These are phyloP conservation scores for Eulithis prunata DNA, from an alignment of 2,888 invertebrate species.

Conservation along the genomic window DNA sequence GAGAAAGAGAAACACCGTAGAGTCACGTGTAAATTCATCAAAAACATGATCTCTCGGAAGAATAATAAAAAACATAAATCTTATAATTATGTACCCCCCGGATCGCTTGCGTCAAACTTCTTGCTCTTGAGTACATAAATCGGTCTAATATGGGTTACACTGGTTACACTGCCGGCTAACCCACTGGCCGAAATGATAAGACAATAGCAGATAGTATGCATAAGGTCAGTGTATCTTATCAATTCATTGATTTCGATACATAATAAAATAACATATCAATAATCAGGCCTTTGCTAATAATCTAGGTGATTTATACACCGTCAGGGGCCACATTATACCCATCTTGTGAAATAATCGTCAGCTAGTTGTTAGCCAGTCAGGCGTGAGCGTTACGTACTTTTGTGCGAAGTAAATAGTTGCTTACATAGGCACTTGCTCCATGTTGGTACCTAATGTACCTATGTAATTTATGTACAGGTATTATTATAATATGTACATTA, in stretches of 20 bases:
- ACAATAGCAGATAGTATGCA: slow-evolving; percentile 12
- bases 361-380: not conserved
- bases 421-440: not conserved
- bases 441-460: not conserved
- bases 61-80: too few species aligned
- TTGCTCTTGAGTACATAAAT: too few species aligned
- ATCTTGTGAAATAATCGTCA: not conserved
- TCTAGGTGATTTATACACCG: too few species aligned
- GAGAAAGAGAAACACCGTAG: not conserved
- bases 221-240: slow-evolving; percentile 34
- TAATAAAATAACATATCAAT: slow-evolving; percentile 1
- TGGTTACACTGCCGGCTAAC: slow-evolving; percentile 22
- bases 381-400: not conserved
- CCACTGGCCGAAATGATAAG: slow-evolving; percentile 38
- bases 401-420: not conserved
- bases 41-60: too few species aligned
- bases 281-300: too few species aligned
- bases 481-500: too few species aligned
- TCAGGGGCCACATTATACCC: too few species aligned
- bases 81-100: not conserved
- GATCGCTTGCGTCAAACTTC: not conserved
- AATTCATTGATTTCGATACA: slow-evolving; percentile 22
- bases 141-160: not conserved
- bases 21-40: too few species aligned
- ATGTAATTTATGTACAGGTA: too few species aligned